phyloP scores from a whole-genome alignment of 2,888 invertebrate species.

The Halictus quadricinctus region DNA sequence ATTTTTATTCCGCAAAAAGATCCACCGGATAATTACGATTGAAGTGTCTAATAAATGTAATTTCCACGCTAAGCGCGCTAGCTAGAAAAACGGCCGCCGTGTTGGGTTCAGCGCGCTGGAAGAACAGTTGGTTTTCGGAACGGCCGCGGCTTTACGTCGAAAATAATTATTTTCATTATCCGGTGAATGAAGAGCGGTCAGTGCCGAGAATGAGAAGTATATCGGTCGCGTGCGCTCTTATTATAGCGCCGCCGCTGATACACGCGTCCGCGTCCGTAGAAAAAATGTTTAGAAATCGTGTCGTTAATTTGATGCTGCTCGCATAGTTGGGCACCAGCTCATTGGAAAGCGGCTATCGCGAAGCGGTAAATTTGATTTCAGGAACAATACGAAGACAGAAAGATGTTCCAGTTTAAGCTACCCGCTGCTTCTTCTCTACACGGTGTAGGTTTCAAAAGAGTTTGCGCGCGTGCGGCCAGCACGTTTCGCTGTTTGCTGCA shows the following conservation, averaged over 20 bases:
- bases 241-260: slow-evolving; percentile 19
- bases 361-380: slow-evolving; percentile 55
- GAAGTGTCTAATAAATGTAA: neutral
- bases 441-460: neutral
- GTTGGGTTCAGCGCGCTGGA: neutral
- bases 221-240: slow-evolving; percentile 27
- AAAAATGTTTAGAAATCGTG: slow-evolving; percentile 63
- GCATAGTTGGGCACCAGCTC: slow-evolving; percentile 58
- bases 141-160: neutral
- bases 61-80: neutral
- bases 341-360: slow-evolving; percentile 60
- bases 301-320: slow-evolving; percentile 61
- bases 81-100: neutral
- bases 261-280: slow-evolving; percentile 26
- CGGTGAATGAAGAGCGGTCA: neutral
- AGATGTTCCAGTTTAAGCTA: neutral
- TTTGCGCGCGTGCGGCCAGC: neutral
- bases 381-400: slow-evolving; percentile 38
- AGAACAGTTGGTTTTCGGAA: neutral
- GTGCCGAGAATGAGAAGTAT: neutral
- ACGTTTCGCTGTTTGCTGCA: neutral
- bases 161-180: neutral
- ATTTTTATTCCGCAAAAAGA: neutral
- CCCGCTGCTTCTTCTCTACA: neutral
- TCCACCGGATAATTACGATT: neutral